Base-by-base conservation (phyloP, 1,140 invertebrate genomes). In the Apis mellifera region DNA sequence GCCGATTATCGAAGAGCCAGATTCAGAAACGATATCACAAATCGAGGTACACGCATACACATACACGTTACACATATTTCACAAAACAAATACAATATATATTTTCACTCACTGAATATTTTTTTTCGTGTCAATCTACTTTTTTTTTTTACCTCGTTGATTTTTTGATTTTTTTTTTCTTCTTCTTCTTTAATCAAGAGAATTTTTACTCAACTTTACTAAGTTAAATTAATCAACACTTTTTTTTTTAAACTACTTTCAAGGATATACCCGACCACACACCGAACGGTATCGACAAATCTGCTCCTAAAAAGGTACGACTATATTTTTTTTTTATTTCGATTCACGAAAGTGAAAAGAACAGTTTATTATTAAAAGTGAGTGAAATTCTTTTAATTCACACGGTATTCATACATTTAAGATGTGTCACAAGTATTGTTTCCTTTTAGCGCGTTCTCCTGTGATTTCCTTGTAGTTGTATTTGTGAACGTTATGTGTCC, bases 271-370 rank as follows among this genome's bases (percentile, higher is more conserved):
- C 84, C 73, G 92, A 93, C 78, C 88, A 88, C 57, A 90, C 93
- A 91, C 84, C 86, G 78, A 94, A 94, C 72, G 93, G 93, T 93
- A 91, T 94, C 87, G 89, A 92, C 89, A 92, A 93, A 92, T 90
- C 92, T 84, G 85, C 81, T 54, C 9, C 86, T 13, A 84, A 90
- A 86, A 92, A 94, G 93, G 93, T 94, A 94, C n/a, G 75, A 76
- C 64, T 26, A 13, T 69, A 50, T 65, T 59, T 82, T 75, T 78
- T 32, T 86, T 84, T 71, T 70, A n/a, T 84, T 64, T 76, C 7
- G 2, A 77, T 42, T 42, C 12, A 64, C 3, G 23, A 55, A 48
- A 21, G 13, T 54, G 13, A 52, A 42, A 15, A 26, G 1, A n/a
- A n/a, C n/a, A 1, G 4, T 64, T 52, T 66, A 42, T 9, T 42